These are phyloP conservation scores for Erythrocercus mccallii DNA, from an alignment of 2,113 vertebrate genomes.

Conservation along the genomic window DNA sequence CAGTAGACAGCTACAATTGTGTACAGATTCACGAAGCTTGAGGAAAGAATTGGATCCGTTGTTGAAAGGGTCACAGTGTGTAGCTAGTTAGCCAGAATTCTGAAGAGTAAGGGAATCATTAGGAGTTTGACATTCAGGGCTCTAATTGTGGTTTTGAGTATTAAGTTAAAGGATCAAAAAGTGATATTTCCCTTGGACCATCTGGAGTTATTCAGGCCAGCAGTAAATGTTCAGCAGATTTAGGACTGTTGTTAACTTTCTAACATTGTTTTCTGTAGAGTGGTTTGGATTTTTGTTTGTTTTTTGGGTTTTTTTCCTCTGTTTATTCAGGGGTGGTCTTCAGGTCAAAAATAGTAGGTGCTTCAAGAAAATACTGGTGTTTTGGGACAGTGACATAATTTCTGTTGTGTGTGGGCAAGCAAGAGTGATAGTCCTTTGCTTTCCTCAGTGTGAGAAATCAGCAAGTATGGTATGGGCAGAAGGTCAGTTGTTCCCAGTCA, in stretches of 20 bases:
- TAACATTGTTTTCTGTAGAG: slow-evolving; percentile 27
- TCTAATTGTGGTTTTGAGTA: slow-evolving; percentile 70
- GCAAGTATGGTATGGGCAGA: slow-evolving; percentile 26
- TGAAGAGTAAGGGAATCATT: slow-evolving; percentile 69
- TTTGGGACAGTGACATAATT: slow-evolving; percentile 52
- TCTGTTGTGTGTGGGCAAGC: slow-evolving; percentile 56
- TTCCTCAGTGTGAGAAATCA: slow-evolving; percentile 52
- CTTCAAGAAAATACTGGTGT: slow-evolving; percentile 53
- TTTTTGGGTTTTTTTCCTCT: neutral
- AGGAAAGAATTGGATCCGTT: slow-evolving; percentile 63
- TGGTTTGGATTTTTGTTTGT: neutral
- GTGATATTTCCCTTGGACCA: slow-evolving; percentile 61
- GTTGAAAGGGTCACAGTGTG: slow-evolving; percentile 57
- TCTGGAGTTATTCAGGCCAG: slow-evolving; percentile 59
- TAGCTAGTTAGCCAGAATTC: slow-evolving; percentile 68
- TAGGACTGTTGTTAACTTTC: slow-evolving; percentile 37
- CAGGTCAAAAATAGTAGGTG: slow-evolving; percentile 56
- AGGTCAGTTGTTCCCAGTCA: slow-evolving; percentile 53
- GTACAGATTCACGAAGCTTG: slow-evolving; percentile 40
- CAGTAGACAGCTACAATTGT: slow-evolving; percentile 44
- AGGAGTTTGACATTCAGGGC: slow-evolving; percentile 67
- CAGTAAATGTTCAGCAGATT: slow-evolving; percentile 58
- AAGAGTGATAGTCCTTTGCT: slow-evolving; percentile 38
- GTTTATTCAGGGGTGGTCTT: slow-evolving; percentile 65
- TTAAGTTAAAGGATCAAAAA: slow-evolving; percentile 64